Evolutionary conservation across 2,888 invertebrate species (phyloP), one percentile per base, ranked within the genome.

Genomic region (Dinocampus coccinellae): DNA sequence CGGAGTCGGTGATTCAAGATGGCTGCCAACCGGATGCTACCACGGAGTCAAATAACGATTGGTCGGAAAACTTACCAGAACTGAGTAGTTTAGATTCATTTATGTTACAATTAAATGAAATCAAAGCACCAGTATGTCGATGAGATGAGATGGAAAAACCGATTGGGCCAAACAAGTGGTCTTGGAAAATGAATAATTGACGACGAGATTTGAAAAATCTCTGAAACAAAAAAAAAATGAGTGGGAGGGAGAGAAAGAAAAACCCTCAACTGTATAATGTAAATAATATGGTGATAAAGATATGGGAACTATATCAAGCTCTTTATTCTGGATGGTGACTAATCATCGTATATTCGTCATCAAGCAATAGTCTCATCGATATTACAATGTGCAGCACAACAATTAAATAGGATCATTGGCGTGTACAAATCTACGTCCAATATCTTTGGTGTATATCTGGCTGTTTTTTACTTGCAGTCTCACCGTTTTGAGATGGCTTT

Each of bases 61-160:
- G 84, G 85, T 76, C 78, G 52, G 77, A 77, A 29, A 57, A 77
- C n/a, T 66, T 80, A 3, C 90, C 91, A 83, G 92, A 92, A 86
- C 89, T 92, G 83, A 90, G 89, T 85, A 91, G 91, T 80, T 85
- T 93, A 85, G 91, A 92, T 88, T 89, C 88, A 82, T 92, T 92
- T 87, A 92, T 93, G 89, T 89, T 89, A 79, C 90, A 92, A 86
- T 87, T 92, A 83, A 91, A 90, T 82, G 89, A 88, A 85, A 89
- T 92, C 77, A 92, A 91, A 80, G 77, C 79, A 76, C 83, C 86
- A 22, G 74, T 87, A 47, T 83, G 84, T 81, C 90, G 90, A 81
- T 88, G 87, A 86, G 79, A 72, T 69, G 16, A 20, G 29, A 16
- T 39, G 34, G 20, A 29, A 22, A 55, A 26, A 24, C 9, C 1